These are phyloP conservation scores for Percina caprodes DNA, from an alignment of 2,113 vertebrate species.

Conservation along the genomic window DNA sequence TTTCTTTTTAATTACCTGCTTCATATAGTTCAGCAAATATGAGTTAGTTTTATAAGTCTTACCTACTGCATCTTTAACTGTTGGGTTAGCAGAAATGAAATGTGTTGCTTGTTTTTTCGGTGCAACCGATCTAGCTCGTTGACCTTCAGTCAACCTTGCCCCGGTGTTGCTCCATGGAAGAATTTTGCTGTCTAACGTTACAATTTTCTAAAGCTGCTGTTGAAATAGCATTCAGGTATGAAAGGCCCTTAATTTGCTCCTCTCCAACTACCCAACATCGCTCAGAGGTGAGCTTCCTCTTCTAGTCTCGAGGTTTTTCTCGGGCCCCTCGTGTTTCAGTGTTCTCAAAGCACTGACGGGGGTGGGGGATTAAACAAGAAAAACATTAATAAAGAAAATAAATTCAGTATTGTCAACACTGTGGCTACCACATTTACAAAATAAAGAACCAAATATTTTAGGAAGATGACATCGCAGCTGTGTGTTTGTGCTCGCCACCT, in stretches of 20 bases:
- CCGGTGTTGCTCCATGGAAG: not conserved
- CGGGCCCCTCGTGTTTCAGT: no score
- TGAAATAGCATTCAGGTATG: conserved; percentile 24
- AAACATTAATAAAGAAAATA: no score
- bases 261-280: not conserved
- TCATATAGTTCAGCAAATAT: no score
- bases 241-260: conserved; percentile 8
- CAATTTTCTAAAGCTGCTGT: conserved; percentile 5
- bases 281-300: conserved; percentile 8
- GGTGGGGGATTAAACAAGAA: no score
- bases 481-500: conserved; percentile 82
- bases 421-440: conserved; percentile 92
- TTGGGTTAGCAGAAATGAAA: not conserved
- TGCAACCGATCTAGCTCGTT: not conserved
- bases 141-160: not conserved
- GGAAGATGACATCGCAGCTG: conserved; percentile 86
- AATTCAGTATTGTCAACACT: conserved; percentile 92
- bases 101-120: not conserved
- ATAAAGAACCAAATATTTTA: conserved; percentile 96
- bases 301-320: not conserved
- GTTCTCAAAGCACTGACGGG: no score
- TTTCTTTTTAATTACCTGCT: no score
- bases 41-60: no score
- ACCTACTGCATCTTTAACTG: no score
- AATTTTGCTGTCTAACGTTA: not conserved